A percentile compares a stretch with the other conserved stretches of the same genome.
Conservation (phyloP, 2,888 invertebrate genomes). For the Dolichomitus sp. region DNA sequence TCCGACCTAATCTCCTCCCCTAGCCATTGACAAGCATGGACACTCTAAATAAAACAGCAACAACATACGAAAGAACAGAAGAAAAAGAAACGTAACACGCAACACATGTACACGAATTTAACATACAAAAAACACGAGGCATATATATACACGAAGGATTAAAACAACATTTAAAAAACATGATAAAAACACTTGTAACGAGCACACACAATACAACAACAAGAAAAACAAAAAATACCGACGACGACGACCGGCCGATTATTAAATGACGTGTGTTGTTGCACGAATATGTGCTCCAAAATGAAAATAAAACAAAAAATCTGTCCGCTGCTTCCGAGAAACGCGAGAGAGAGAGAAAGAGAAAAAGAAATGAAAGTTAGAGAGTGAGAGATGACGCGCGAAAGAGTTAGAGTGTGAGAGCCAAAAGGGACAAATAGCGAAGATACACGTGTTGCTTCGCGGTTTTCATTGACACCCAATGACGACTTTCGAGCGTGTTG, state of each 20-base stretch:
- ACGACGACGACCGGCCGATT: conserved; percentile 75
- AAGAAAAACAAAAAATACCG: conserved; percentile 29
- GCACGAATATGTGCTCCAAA: conserved; percentile 68
- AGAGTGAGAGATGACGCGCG: conserved; percentile 62
- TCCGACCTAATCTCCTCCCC: conserved; percentile 78
- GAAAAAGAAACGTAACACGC: conserved; percentile 18
- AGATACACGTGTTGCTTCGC: conserved; percentile 47
- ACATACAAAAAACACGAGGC: conserved; percentile 17
- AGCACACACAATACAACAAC: conserved; percentile 42
- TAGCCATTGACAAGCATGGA: conserved; percentile 77
- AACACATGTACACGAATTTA: conserved; percentile 20
- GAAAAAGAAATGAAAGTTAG: conserved; percentile 52
- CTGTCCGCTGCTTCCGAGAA: conserved; percentile 83
- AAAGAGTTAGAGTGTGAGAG: conserved; percentile 52
- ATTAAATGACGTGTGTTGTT: conserved; percentile 72
- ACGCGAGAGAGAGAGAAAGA: conserved; percentile 70
- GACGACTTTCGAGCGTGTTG: conserved; percentile 40
- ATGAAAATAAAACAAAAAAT: conserved; percentile 67
- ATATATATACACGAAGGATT: conserved; percentile 38
- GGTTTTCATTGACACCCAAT: conserved; percentile 11
- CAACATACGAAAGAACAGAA: conserved; percentile 34
- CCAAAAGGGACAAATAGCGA: conserved; percentile 61
- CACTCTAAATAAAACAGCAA: conserved; percentile 44
- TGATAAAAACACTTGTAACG: conserved; percentile 10
- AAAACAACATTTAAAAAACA: neutral